Evolutionary conservation across 37 sponge, comb jelly and placozoan species (phyloP).

Genomic region (Hormiphora californensis): DNA sequence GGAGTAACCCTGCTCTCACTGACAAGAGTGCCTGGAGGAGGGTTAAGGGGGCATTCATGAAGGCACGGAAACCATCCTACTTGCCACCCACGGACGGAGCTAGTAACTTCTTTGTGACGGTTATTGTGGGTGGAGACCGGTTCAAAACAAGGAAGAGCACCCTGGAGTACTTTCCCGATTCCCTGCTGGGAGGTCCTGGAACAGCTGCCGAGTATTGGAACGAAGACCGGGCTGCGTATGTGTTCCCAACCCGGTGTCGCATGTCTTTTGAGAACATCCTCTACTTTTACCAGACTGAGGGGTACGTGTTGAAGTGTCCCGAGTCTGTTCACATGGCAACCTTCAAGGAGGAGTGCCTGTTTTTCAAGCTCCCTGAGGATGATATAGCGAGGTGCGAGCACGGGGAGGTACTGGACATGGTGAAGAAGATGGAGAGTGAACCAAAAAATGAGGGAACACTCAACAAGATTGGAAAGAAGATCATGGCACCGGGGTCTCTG

Average conservation of each 20-base stretch:
- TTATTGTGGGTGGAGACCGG: background rate
- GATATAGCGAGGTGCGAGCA: slow-evolving; percentile 1
- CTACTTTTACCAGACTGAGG: background rate
- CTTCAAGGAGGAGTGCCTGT: background rate
- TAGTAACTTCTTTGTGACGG: background rate
- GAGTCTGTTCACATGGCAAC: background rate
- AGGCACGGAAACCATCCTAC: no score
- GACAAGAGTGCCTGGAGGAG: background rate
- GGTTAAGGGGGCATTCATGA: background rate
- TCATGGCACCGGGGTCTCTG: background rate
- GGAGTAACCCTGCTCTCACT: no score
- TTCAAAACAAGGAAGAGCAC: background rate
- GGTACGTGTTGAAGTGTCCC: background rate
- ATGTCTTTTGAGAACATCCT: background rate
- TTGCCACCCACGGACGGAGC: no score
- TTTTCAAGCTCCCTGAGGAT: background rate
- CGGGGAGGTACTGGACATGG: slow-evolving; percentile 8
- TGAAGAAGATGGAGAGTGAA: background rate
- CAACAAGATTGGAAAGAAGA: background rate
- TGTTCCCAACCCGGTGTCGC: background rate
- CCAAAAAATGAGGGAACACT: background rate
- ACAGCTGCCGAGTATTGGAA: background rate
- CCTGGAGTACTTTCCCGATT: background rate
- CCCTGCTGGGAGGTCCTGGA: background rate
- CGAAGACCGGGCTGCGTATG: background rate